Base-by-base conservation (phyloP, 2,113 vertebrate genomes). In the Benitochromis conjunctus region DNA sequence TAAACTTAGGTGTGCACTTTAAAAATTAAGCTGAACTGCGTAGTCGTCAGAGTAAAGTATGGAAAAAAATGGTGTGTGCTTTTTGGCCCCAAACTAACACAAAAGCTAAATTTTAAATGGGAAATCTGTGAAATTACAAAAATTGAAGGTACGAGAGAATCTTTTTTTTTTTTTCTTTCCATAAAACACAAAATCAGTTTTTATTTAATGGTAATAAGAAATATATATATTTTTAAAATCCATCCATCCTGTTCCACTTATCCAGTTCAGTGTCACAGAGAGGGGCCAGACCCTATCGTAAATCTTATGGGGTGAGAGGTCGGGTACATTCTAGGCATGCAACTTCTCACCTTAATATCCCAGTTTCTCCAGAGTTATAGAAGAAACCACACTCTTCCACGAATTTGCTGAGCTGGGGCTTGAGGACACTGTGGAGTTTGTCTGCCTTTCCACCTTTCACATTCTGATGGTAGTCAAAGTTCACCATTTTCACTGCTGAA, bases 391-490 rank as follows among this genome's bases (percentile, higher is more conserved):
- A 99, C n/a, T 99, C 98, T 0, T 97, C 96, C 21, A 97, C 48
- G 90, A 99, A 99, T 81, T 96, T 97, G 91, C 86, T 96, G 82
- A 99, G 95, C 92, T 97, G 97, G 48, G 97, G 98, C 92, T 99
- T 98, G 88, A 99, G 97, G 56, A 98, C 92, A 76, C 95, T 97
- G 82, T 96, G 95, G 9, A 99, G 96, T 94, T 98, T 99, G 69
- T 99, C 98, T 11, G 97, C 96, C 69, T 99, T 99, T 80, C 98
- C 98, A 82, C 99, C 98, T 94, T 97, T 98, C 88, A 99, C 98
- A 96, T 98, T 98, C 90, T 99, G 98, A 94, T 99, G 99, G 94
- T 99, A 99, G 94, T 99, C 98, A 9, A 99, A 99, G 92, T 99
- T 99, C 83, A 99, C 96, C 98, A 99, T 99, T 89, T 96, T 97